Percentiles rank a stretch among this genome's conserved stretches.
These are phyloP conservation scores for Benthosema pterotum DNA, from an alignment of 2,797 vertebrate genomes.

Conservation along the genomic window DNA sequence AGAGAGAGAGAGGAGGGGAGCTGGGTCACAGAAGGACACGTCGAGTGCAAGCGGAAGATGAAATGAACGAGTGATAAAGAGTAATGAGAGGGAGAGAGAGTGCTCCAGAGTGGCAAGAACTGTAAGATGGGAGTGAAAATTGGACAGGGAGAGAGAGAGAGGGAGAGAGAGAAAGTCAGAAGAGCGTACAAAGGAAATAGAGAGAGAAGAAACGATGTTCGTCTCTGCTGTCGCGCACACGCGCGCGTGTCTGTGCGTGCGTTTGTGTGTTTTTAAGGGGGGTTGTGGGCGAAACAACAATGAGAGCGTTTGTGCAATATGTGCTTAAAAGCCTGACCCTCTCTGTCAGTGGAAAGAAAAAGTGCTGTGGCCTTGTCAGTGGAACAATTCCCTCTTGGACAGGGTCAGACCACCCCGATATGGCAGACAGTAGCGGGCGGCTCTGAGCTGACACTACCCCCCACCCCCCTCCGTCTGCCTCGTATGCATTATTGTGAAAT, in stretches of 20 bases:
- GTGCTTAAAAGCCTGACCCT: conserved; percentile 66
- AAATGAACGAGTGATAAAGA: too few relatives aligned
- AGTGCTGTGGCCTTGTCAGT: conserved; percentile 33
- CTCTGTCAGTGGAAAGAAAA: conserved; percentile 61
- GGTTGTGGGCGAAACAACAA: conserved; percentile 23
- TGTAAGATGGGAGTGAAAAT: background rate
- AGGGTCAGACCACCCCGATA: conserved; percentile 65
- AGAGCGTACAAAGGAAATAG: too few relatives aligned
- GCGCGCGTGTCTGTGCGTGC: too few relatives aligned
- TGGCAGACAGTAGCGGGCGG: conserved; percentile 47
- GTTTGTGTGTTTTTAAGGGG: background rate
- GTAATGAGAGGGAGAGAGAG: too few relatives aligned
- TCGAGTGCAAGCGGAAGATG: too few relatives aligned
- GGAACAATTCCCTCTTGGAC: conserved; percentile 66
- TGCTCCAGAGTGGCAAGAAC: conserved; percentile 2
- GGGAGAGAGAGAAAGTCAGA: too few relatives aligned
- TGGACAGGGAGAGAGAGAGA: too few relatives aligned
- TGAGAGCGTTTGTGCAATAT: conserved; percentile 51
- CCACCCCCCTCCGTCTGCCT: too few relatives aligned
- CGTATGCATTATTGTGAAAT: conserved; percentile 47
- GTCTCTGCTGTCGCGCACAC: too few relatives aligned
- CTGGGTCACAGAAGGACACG: too few relatives aligned
- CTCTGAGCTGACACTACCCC: conserved; percentile 49
- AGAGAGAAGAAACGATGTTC: too few relatives aligned
- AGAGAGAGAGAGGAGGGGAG: too few relatives aligned